These are phyloP conservation scores for Tetragonula carbonaria DNA, from an alignment of 2,888 invertebrate genomes.

Conservation along the genomic window DNA sequence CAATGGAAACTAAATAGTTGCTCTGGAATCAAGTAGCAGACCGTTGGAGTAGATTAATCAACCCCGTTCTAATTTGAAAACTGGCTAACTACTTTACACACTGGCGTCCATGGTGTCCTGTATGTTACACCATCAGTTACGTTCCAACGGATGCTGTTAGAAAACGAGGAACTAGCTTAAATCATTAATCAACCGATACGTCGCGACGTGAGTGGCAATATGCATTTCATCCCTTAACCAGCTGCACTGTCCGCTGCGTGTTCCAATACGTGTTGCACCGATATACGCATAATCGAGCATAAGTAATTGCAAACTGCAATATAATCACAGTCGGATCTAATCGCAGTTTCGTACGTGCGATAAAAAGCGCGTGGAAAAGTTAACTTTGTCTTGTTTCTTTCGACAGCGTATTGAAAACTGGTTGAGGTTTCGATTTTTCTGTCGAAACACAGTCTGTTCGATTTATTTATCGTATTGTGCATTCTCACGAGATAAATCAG, in stretches of 20 bases:
- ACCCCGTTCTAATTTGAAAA: conserved; percentile 17
- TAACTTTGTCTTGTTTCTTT: too few relatives aligned
- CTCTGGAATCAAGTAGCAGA: neutral
- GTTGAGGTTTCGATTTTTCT: too few relatives aligned
- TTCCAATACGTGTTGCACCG: conserved; percentile 4
- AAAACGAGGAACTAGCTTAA: conserved; percentile 25
- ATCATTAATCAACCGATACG: conserved; percentile 49
- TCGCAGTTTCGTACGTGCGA: too few relatives aligned
- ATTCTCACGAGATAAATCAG: too few relatives aligned
- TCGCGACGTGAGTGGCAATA: conserved; percentile 24
- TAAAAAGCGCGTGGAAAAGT: neutral
- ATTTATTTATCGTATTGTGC: too few relatives aligned
- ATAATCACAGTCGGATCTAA: neutral
- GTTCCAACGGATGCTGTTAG: conserved; percentile 36
- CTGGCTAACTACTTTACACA: conserved; percentile 34
- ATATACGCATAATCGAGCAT: neutral
- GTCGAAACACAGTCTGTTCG: too few relatives aligned
- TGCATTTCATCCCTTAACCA: conserved; percentile 32
- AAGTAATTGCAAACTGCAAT: neutral
- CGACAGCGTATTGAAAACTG: too few relatives aligned
- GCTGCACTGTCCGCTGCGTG: neutral
- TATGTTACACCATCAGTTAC: conserved; percentile 17
- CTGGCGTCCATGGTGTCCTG: conserved; percentile 23
- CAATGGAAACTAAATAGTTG: neutral
- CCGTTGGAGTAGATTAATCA: conserved; percentile 22